Base-by-base conservation (phyloP, 2,797 vertebrate genomes). In the Pelobates cultripes region DNA sequence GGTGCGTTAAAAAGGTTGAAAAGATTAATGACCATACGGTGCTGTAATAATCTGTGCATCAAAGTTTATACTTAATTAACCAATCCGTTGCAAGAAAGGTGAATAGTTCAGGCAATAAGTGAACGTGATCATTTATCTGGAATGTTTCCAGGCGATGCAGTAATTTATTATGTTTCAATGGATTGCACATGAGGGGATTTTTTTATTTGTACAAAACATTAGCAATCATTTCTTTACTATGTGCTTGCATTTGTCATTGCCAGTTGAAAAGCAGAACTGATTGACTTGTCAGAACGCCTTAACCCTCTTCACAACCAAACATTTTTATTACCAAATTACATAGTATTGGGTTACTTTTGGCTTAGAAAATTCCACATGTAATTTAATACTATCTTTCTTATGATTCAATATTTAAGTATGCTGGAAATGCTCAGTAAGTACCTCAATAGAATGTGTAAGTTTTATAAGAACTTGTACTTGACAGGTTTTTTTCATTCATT, bases 111-210 rank as follows among this genome's bases (percentile, higher is more conserved):
- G 68, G 4, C 44, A 70, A 82, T 76, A 71, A 71, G 28, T 71
- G 70, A 71, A 81, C 47, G 51, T 67, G 70, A 72, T 13, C 69
- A 40, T 73, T 63, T 68, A 53, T 70, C 75, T 77, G 43, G 14
- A 77, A 75, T 66, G 13, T 42, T 77, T 72, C 61, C 69, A 72
- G 77, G 60, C 64, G 15, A 73, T 67, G 41, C 60, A 67, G 74
- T 75, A 72, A 77, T 82, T 82, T 82, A 77, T 81, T 75, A 82
- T 77, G 60, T 77, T 82, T 77, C 10, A 77, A 72, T 47, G 51
- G 69, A n/a, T 73, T 77, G 74, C 64, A 61, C 73, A 75, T 15
- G 55, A 57, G 55, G 55, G 55, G 14, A 40, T 64, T 40, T 28
- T 64, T 64, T 61, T 61, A 12, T 13, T 61, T 14, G 15, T 28